Evolutionary conservation across 1,140 invertebrate genomes (phyloP).

Genomic region (Ostrea denselamellosa): DNA sequence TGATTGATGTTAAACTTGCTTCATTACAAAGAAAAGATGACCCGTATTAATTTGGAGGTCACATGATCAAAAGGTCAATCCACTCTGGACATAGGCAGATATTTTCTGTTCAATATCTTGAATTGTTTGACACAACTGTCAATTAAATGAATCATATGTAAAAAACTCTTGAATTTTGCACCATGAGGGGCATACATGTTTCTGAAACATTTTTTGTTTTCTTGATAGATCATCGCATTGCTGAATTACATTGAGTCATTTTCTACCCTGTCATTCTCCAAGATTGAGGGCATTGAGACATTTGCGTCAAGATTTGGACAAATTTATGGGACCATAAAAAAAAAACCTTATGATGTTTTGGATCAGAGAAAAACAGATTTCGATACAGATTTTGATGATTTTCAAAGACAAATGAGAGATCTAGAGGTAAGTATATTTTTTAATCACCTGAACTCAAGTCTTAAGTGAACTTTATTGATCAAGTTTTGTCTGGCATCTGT

Average conservation of each 20-base stretch:
- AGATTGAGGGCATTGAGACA: conserved; percentile 86
- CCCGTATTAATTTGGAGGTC: too few species aligned
- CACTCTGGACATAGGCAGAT: too few species aligned
- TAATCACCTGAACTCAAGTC: neutral
- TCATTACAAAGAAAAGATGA: too few species aligned
- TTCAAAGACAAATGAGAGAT: conserved; percentile 86
- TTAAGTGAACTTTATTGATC: neutral
- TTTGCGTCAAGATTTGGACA: conserved; percentile 66
- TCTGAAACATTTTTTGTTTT: too few species aligned
- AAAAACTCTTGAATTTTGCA: too few species aligned
- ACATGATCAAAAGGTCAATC: too few species aligned
- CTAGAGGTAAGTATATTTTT: conserved; percentile 77
- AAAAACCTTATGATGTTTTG: conserved; percentile 92
- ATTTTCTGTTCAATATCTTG: too few species aligned
- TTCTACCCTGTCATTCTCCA: conserved; percentile 87
- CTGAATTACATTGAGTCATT: conserved; percentile 93
- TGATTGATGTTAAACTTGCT: too few species aligned
- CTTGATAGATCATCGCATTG: conserved; percentile 86
- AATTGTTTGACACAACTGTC: too few species aligned
- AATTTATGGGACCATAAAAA: conserved; percentile 82
- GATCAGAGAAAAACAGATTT: conserved; percentile 93
- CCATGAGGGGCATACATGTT: too few species aligned
- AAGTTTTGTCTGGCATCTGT: neutral
- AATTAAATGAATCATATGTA: too few species aligned
- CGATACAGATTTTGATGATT: conserved; percentile 89